Evolutionary conservation across 1,140 invertebrate genomes (phyloP), one percentile per base, ranked within the genome.

Genomic region (Trialeurodes vaporariorum): DNA sequence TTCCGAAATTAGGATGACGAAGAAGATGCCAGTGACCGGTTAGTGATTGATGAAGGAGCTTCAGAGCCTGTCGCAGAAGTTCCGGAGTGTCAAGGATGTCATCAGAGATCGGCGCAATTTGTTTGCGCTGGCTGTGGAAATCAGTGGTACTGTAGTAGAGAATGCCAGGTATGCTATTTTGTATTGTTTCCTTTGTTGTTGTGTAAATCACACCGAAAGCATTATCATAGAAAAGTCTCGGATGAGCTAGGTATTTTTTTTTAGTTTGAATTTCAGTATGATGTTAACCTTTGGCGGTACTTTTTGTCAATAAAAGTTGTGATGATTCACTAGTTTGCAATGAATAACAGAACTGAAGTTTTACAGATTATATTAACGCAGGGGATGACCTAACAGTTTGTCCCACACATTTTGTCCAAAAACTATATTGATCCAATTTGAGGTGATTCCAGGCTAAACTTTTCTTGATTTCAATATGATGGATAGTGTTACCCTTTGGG

Each of bases 61-160:
- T 78, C 79, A 22, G 79, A 75, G 67, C 67, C 70, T 26, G 67
- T 64, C n/a, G 60, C 64, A 34, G 63, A 61, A 65, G 82, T 86
- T 63, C 86, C 86, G 23, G 79, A 83, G 70, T 93, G 91, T 78
- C 90, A 93, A 82, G 88, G 90, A 49, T 93, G 91, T 76, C 83
- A 87, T 59, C 83, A 85, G 58, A 84, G 85, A 70, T 81, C 86
- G 67, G 91, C 91, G 27, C 88, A 90, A 76, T 93, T 91, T 75
- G 87, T 93, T 25, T 94, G 92, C 76, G 88, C 89, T 65, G 90
- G 88, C 25, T 94, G 92, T 76, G 86, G 86, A 64, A 92, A 91
- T 79, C 90, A 93, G 79, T 93, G 91, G 90, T 94, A 94, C 76
- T 94, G 92, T 82, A 91, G 88, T 75, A 79, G 89, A 65, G 88